Evolutionary conservation across 1,140 invertebrate genomes (phyloP), one percentile per base, ranked within the genome.

Genomic region (Gryon sp.): DNA sequence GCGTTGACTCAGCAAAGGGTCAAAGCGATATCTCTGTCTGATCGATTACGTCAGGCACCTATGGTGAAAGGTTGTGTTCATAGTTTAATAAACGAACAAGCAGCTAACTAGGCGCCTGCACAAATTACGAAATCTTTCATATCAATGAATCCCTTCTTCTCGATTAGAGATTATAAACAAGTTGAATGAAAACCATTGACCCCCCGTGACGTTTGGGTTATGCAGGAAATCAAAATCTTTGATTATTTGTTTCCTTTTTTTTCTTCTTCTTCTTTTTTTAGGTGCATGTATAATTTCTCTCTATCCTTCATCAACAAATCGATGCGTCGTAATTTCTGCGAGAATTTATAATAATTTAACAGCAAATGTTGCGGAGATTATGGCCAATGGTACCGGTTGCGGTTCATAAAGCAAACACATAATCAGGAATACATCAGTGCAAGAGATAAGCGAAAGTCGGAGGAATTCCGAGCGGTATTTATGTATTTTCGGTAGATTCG

Each of bases 11-110:
- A 86, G 78, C 74, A 79, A 80, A 80, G 70, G 62, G 60, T 55
- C 68, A 50, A n/a, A 68, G 74, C 82, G 80, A 83, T 84, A 84
- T 84, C 81, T 84, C 76, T 84, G 84, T 85, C 82, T 69, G 78
- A 86, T 86, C 79, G 79, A 84, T 82, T 82, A 79, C 70, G 76
- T 69, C 73, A n/a, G 50, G 70, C 74, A 74, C 74, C 69, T 74
- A 18, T 28, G 41, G 22, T 63, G 53, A 79, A 79, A 68, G 68
- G 57, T 45, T 55, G n/a, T n/a, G 63, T 57, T 43, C 46, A 20
- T 30, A 46, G 52, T 62, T 76, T 60, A 45, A 53, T 60, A 75
- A 70, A 36, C 24, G 32, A 20, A 48, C 26, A 12, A 43, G 20
- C 19, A 12, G 32, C 18, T 24, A 38, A 30, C 1, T 30, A 32